A percentile compares a stretch with the other conserved stretches of the same genome.
These are phyloP conservation scores for Sinocyclocheilus maitianheensis DNA, from an alignment of 2,113 vertebrate genomes.

Conservation along the genomic window DNA sequence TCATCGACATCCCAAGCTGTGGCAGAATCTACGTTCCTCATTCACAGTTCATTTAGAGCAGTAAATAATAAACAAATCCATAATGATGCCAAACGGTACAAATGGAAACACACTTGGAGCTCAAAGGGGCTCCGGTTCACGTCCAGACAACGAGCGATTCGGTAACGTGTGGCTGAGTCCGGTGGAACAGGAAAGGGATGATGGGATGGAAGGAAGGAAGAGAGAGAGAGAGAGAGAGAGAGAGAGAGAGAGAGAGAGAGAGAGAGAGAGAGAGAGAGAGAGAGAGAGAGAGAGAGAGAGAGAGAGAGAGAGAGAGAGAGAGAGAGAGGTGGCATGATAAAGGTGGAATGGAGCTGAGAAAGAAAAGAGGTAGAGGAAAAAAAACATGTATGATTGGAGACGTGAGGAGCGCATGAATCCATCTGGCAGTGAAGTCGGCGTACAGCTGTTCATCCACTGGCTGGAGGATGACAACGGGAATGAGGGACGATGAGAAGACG, in stretches of 20 bases:
- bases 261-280: not conserved
- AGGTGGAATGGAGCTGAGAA: slow-evolving; percentile 1
- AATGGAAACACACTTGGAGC: slow-evolving; percentile 40
- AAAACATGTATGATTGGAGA: not conserved
- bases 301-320: not conserved
- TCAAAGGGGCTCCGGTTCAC: slow-evolving; percentile 55
- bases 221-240: not conserved
- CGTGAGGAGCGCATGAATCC: slow-evolving; percentile 46
- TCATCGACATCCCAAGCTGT: slow-evolving; percentile 36
- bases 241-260: not conserved
- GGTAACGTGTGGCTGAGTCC: slow-evolving; percentile 55
- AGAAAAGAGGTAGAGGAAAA: slow-evolving; percentile 29
- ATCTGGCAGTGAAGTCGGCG: slow-evolving; percentile 60
- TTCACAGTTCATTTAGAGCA: slow-evolving; percentile 15
- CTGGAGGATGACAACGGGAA: slow-evolving; percentile 47
- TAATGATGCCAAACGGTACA: slow-evolving; percentile 43
- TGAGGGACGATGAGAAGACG: slow-evolving; percentile 66
- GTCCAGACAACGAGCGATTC: slow-evolving; percentile 69
- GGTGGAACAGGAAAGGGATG: not conserved
- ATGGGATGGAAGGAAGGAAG: too few species aligned
- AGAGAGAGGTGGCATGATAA: not conserved
- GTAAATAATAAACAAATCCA: slow-evolving; percentile 44
- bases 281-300: not conserved
- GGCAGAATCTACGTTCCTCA: slow-evolving; percentile 29
- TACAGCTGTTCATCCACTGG: slow-evolving; percentile 43